Base-by-base conservation (phyloP, 2,113 vertebrate genomes). In the Cyanoderma ruficeps region DNA sequence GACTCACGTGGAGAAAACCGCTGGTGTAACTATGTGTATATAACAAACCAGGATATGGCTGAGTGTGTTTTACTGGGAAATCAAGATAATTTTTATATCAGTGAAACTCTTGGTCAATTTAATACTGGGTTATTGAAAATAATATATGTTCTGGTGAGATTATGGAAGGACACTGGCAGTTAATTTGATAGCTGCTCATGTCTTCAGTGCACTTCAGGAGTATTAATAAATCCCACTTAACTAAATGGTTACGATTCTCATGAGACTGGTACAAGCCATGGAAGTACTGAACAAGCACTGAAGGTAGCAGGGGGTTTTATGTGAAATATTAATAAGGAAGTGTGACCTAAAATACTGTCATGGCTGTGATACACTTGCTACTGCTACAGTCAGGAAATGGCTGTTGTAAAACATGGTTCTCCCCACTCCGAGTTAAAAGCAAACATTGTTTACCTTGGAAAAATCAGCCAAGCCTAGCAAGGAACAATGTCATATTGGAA, bases 141-240 rank as follows among this genome's bases (percentile, higher is more conserved):
- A 83, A 53, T 37, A 6, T 16, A 22, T 61, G 44, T 92, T 83
- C 68, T 75, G 60, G 20, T 67, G 44, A 83, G 60, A 68, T 89
- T 56, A 39, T 44, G 35, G 67, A 70, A 90, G 59, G 82, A 52
- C 25, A 9, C n/a, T 76, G 55, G 59, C 63, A 41, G 52, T 83
- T 83, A 49, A 83, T 85, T 81, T 83, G 35, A 49, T 64, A 50
- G 30, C 44, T 57, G 59, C 70, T 79, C 12, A 1, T 74, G 50
- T 81, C 71, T 55, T 68, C 71, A 55, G 15, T 65, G 79, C 9
- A 3, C 42, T 89, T 89, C 31, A 35, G 59, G 21, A 59, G 28
- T 60, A 25, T 78, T 78, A 91, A 91, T 88, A 87, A 88, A 81
- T 89, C 52, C 52, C 52, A 33, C 61, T 83, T 79, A 91, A 89